phyloP scores from a whole-genome alignment of 2,888 invertebrate genomes.

The Sphinx pinastri region DNA sequence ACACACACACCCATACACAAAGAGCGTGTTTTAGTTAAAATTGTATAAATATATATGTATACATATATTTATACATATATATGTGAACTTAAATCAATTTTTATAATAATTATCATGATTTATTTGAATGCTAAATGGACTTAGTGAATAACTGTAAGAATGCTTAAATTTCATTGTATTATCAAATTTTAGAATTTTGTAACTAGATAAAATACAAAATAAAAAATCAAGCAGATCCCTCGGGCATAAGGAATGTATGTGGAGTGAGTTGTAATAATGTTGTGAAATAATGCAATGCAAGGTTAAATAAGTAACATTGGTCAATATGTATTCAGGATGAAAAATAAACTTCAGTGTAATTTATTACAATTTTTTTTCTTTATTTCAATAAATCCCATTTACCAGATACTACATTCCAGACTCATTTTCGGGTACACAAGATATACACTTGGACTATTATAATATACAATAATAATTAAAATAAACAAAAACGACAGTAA shows the following conservation, averaged over 20 bases:
- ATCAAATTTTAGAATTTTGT: constrained; percentile 78
- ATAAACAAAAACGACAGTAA: neutral
- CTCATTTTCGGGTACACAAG: neutral
- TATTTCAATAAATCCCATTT: constrained; percentile 33
- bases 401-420: neutral
- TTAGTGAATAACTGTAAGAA: constrained; percentile 78
- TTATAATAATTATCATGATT: constrained; percentile 77
- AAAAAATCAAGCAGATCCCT: constrained; percentile 62
- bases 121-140: constrained; percentile 80
- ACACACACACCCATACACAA: constrained; percentile 40
- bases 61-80: constrained; percentile 49
- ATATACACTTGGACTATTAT: neutral
- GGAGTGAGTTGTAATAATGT: constrained; percentile 76
- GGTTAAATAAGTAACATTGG: constrained; percentile 66
- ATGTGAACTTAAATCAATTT: constrained; percentile 78
- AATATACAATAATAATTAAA: neutral
- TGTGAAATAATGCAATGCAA: constrained; percentile 63
- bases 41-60: constrained; percentile 72
- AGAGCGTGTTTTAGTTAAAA: constrained; percentile 78
- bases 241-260: constrained; percentile 73
- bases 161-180: constrained; percentile 81
- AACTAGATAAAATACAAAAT: constrained; percentile 67
- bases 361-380: constrained; percentile 69
- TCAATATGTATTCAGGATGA: constrained; percentile 80
- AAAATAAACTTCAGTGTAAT: constrained; percentile 84